Evolutionary conservation across 2,888 invertebrate genomes (phyloP), one percentile per base, ranked within the genome.

Genomic region (Orthosia incerta): DNA sequence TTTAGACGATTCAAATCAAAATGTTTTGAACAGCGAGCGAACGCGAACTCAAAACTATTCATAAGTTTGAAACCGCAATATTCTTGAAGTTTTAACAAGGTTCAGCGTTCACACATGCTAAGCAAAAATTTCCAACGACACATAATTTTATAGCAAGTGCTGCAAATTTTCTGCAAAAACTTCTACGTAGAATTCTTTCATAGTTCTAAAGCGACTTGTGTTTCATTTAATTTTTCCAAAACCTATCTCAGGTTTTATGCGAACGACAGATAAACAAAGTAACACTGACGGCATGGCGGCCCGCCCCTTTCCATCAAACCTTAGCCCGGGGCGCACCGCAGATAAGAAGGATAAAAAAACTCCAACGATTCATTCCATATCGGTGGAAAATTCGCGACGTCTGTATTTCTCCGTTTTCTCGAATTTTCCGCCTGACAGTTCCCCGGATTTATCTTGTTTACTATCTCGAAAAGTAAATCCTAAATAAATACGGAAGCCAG

Each of bases 391-490:
- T 79, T 68, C 61, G 68, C 70, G 71, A 82, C 78, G 79, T 84
- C 85, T 82, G 77, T 73, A 74, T 80, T 83, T 72, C 72, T 23
- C 68, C 62, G 53, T 72, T 70, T 74, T 73, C 80, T 80, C 61
- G 71, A 83, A 76, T 79, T 85, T 76, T 62, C 73, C 75, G 79
- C 71, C 31, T 69, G 82, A 74, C 73, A 39, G 67, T 61, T 46
- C 60, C 18, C 50, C 85, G 65, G 85, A 82, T 79, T 83, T 82
- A 82, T 83, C 72, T 82, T 84, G 79, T 83, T 83, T 78, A 84
- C 84, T 76, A 83, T 81, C 80, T 73, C 60, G 53, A 61, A 64
- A 74, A 71, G 62, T 74, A 82, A 84, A 82, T 84, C 85, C 79
- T 82, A 82, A 83, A 84, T 82, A 84, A 84, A 83, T 74, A 82